phyloP scores from a whole-genome alignment of 1,140 invertebrate species.

The Aphelinus certus region DNA sequence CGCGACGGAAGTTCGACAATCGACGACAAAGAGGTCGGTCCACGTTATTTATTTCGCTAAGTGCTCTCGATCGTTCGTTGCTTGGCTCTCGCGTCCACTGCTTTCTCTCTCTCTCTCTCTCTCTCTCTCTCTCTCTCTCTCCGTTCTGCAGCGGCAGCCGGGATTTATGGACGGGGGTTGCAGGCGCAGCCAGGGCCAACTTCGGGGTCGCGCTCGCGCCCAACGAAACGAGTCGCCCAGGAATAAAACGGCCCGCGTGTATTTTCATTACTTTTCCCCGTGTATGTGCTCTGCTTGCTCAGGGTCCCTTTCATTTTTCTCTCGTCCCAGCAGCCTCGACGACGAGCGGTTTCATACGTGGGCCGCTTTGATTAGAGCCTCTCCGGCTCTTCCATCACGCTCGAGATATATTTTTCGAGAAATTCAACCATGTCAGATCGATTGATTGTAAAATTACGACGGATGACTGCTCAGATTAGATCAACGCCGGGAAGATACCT shows the following conservation, averaged over 20 bases:
- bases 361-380: no score
- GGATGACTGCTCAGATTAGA: no score
- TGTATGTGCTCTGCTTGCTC: no score
- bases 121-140: constrained; percentile 25
- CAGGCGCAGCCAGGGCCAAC: neutral
- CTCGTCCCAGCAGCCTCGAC: neutral
- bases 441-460: no score
- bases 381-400: no score
- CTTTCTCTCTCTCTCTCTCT: constrained; percentile 27
- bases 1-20: constrained; percentile 59
- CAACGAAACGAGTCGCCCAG: neutral
- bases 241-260: constrained; percentile 1
- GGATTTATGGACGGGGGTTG: constrained; percentile 18
- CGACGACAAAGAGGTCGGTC: constrained; percentile 61
- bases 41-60: constrained; percentile 64
- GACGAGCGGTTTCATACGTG: no score
- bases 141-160: no score
- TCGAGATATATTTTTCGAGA: no score
- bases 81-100: constrained; percentile 46
- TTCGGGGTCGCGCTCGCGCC: neutral
- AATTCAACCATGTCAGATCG: no score
- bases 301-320: neutral
- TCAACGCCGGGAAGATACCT: no score
- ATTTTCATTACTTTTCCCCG: constrained; percentile 8
- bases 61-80: constrained; percentile 62